Evolutionary conservation across 2,113 vertebrate genomes (phyloP), one percentile per base, ranked within the genome.

Genomic region (Phocoena phocoena): DNA sequence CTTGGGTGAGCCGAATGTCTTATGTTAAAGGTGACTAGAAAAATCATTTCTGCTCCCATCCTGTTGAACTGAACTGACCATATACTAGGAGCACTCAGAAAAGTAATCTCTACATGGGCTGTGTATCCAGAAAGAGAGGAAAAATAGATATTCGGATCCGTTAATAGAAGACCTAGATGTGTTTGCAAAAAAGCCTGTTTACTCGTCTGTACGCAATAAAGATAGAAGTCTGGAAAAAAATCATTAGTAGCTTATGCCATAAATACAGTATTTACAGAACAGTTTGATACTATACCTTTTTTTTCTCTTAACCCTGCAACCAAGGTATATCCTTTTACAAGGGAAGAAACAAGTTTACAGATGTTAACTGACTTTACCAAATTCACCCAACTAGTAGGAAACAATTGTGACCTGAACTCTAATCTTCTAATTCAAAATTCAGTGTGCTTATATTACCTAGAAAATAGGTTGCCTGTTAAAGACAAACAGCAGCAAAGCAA

Each of bases 131-230:
- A 67, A 76, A 62, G 25, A 62, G 25, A 26, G 33, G 33, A 53
- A 36, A 28, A 58, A 36, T 33, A 3, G n/a, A 25, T 50, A 55
- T 12, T 41, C 10, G 86, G 23, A 70, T 82, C 26, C 38, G 23
- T 33, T n/a, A 36, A 17, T 44, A 95, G 26, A 33, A 9, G 90
- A 92, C 73, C 1, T 18, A 88, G 95, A 94, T 47, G 97, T 95
- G 81, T 96, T 96, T 97, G 68, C 5, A 81, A 96, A 98, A 98
- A 89, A 83, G 1, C 0, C 53, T 79, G 18, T 96, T 96, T 97
- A 76, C 60, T 96, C 63, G 76, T 77, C 94, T 96, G 13, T 82
- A 33, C 96, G 68, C 38, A 95, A 87, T 89, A 53, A 92, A 89
- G 60, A 85, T 76, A 58, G 65, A 88, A 93, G 14, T 79, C 21